Base-by-base conservation (phyloP, 2,113 vertebrate species). In the Misgurnus anguillicaudatus region DNA sequence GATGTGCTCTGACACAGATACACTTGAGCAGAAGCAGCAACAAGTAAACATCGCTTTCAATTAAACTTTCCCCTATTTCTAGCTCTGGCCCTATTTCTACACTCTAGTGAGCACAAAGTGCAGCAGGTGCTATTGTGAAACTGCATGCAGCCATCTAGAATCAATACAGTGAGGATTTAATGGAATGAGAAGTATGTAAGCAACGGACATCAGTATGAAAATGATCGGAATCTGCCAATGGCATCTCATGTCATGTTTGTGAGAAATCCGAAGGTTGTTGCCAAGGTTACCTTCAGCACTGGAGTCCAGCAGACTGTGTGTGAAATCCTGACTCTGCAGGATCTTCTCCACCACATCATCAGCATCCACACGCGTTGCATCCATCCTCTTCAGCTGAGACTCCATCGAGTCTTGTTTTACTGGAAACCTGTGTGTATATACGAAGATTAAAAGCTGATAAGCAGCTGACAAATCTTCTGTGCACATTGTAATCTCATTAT, bases 381-480 rank as follows among this genome's bases (percentile, higher is more conserved):
- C 96, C 9, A 99, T 94, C 42, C 97, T 92, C 86, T 98, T 98
- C 41, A 98, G 86, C 90, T 99, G 96, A 64, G 94, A 98, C 86
- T 99, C 97, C 82, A 99, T 96, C 9, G 97, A 98, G 89, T 98
- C 96, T 86, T 99, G 97, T 88, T 98, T 98, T 84, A 97, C 89
- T 14, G 95, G 95, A 74, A 92, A 92, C 83, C 97, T 99, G 87
- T 67, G 63, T 80, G 85, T 83, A 48, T 83, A 48, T 17, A 48
- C 47, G 55, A 61, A 39, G 31, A 61, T 57, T 39, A 7, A 7
- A 16, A 9, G 5, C 21, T 4, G 14, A 55, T 55, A 7, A 19
- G 13, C 47, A n/a, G 17, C 53, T 9, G 17, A 19, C 14, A 14
- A 19, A 19, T 8, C 8, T 6, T 57, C 0, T 53, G 2, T 57